phyloP scores from a whole-genome alignment of 2,797 vertebrate genomes.

The Protonibea diacanthus region DNA sequence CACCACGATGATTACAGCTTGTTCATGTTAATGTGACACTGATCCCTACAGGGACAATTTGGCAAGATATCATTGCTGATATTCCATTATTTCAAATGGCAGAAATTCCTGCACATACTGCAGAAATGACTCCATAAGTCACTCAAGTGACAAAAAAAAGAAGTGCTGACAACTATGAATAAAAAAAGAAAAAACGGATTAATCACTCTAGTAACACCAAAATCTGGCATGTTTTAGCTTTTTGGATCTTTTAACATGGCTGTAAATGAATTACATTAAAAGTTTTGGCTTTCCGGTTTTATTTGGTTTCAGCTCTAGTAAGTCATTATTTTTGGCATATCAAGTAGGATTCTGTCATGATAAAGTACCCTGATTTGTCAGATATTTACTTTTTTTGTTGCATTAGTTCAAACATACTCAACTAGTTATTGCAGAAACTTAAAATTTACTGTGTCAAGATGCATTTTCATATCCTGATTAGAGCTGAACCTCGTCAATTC shows the following conservation, averaged over 20 bases:
- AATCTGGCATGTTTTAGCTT: neutral
- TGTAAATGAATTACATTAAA: neutral
- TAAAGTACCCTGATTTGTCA: neutral
- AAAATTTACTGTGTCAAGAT: neutral
- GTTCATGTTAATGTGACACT: constrained; percentile 6
- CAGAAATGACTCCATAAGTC: neutral
- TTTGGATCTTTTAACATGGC: neutral
- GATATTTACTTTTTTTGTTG: neutral
- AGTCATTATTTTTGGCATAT: neutral
- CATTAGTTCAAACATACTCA: neutral
- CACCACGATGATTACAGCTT: constrained; percentile 11
- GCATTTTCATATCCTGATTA: neutral
- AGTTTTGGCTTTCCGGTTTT: no score
- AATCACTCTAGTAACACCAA: neutral
- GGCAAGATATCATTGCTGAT: neutral
- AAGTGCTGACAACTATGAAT: neutral
- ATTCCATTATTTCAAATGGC: neutral
- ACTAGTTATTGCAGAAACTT: neutral
- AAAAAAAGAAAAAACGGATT: neutral
- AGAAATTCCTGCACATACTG: neutral
- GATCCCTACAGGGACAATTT: neutral
- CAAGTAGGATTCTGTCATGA: neutral
- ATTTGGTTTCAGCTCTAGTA: neutral
- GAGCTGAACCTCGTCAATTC: neutral
- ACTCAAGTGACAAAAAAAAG: neutral